Evolutionary conservation across 2,888 invertebrate genomes (phyloP).

Genomic region (Ceriagrion tenellum): DNA sequence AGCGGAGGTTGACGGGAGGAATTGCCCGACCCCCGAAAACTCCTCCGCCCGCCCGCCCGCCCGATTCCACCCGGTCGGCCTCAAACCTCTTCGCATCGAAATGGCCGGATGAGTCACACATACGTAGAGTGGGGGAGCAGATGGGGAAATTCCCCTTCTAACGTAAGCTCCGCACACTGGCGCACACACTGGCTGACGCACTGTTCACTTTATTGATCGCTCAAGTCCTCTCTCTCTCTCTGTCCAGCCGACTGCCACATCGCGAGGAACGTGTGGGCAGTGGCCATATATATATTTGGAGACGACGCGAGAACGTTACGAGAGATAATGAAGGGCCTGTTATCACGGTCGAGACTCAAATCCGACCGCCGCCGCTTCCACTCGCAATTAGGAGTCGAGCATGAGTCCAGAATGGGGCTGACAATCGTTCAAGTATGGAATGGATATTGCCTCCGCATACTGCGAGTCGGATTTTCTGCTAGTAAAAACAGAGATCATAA

Average conservation of each 20-base stretch:
- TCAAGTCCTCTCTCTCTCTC: not conserved
- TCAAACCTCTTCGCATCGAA: not conserved
- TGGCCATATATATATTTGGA: not conserved
- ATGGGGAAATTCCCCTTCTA: constrained; percentile 20
- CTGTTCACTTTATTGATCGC: constrained; percentile 6
- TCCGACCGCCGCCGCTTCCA: not conserved
- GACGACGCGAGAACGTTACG: not conserved
- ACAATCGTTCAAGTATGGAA: not conserved
- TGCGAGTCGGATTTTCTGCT: no score
- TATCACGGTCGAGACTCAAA: no score
- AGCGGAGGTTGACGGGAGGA: no score
- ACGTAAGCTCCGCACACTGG: not conserved
- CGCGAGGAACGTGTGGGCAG: not conserved
- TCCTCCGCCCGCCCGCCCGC: not conserved
- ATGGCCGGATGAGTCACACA: constrained; percentile 21
- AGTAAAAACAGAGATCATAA: no score
- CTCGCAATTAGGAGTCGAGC: not conserved
- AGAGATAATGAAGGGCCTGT: not conserved
- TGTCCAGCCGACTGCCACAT: not conserved
- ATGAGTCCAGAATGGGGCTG: no score
- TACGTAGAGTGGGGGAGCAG: not conserved
- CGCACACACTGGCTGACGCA: not conserved
- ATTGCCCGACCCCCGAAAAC: not conserved
- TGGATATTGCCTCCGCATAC: not conserved
- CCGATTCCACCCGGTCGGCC: not conserved